Evolutionary conservation across 2,888 invertebrate species (phyloP), one percentile per base, ranked within the genome.

Genomic region (Chaetogeoica ovagalla): DNA sequence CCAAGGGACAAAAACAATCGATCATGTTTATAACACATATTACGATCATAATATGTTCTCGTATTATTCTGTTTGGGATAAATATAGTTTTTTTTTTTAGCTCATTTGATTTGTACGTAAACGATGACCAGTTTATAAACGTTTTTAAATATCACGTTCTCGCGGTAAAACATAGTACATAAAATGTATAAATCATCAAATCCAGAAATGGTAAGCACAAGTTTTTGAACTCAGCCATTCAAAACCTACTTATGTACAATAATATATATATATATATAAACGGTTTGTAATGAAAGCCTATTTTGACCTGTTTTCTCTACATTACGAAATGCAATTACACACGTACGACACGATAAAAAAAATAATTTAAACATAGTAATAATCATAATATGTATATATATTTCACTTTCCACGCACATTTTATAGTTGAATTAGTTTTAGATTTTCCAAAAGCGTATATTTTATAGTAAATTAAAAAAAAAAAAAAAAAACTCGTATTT

Each of bases 191-290:
- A 48, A 48, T 13, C 62, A 70, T 70, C 63, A 63, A 62, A 62
- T 77, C 37, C 69, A 63, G 55, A 70, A 69, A 79, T 55, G 77
- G 70, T 63, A 70, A 79, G 63, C 70, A 70, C 69, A 39, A 70
- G 70, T 79, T 70, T 30, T 62, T 13, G 52, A 68, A 62, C 55
- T 39, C n/a, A 15, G n/a, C 4, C 30, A 30, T 30, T 30, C 30
- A 30, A 30, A 48, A 60, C n/a, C 48, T 69, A 76, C 9, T 9
- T 11, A 48, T n/a, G n/a, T n/a, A n/a, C n/a, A n/a, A n/a, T n/a
- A n/a, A n/a, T n/a, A n/a, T n/a, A n/a, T n/a, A n/a, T n/a, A n/a
- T n/a, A 48, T 69, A 69, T 43, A 59, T 19, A 60, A n/a, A 43
- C 70, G 23, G 30, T 55, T 60, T 63, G 60, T 62, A 69, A 68